Percentiles rank a stretch among this genome's conserved stretches.
Evolutionary conservation across 2,888 invertebrate species (phyloP).

Genomic region (Cinara cedri): DNA sequence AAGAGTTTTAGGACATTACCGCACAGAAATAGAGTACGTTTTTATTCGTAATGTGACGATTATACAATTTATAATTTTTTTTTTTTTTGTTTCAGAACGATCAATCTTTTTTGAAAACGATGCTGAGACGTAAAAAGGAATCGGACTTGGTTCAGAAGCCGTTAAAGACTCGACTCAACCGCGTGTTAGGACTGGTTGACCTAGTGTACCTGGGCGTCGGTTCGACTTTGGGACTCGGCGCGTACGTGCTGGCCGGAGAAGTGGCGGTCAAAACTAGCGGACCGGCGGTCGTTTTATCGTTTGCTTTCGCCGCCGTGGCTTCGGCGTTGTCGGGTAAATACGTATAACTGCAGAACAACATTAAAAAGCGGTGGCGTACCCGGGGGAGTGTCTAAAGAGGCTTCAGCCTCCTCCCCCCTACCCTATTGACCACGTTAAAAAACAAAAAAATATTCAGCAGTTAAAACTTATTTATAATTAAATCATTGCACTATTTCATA

Average conservation of each 20-base stretch:
- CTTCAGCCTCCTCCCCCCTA: too few relatives aligned
- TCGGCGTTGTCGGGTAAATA: constrained; percentile 84
- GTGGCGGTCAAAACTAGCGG: constrained; percentile 87
- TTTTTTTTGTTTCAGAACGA: constrained; percentile 10
- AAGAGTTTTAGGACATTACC: too few relatives aligned
- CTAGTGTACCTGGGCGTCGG: constrained; percentile 87
- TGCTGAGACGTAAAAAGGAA: constrained; percentile 64
- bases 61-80: too few relatives aligned
- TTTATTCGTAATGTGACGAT: too few relatives aligned
- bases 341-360: too few relatives aligned
- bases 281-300: constrained; percentile 89
- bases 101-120: constrained; percentile 6
- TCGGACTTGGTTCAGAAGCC: constrained; percentile 61
- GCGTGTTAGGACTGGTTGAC: constrained; percentile 82
- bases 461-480: too few relatives aligned
- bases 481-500: too few relatives aligned
- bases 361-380: too few relatives aligned
- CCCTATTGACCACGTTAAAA: too few relatives aligned
- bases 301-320: constrained; percentile 89
- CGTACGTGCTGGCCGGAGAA: constrained; percentile 90
- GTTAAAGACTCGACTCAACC: constrained; percentile 63
- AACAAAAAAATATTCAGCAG: too few relatives aligned
- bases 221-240: constrained; percentile 88
- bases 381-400: too few relatives aligned
- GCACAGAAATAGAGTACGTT: too few relatives aligned